Evolutionary conservation across 2,888 invertebrate genomes (phyloP), one percentile per base, ranked within the genome.

Genomic region (Calliopum simillimum): DNA sequence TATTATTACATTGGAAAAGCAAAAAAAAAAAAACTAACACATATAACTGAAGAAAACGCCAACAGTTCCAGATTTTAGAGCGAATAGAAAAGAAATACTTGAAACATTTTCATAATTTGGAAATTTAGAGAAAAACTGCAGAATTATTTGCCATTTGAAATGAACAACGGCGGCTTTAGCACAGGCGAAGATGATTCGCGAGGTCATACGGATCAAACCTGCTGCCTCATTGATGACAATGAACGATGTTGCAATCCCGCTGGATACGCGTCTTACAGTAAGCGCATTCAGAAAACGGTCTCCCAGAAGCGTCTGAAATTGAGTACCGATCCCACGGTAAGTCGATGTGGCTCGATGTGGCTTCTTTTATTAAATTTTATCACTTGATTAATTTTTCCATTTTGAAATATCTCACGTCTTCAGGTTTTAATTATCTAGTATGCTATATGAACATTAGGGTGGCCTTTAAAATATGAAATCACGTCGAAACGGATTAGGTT

Each of bases 251-350:
- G 91, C 76, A 91, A 96, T 82, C 90, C 93, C 69, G 97, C 86
- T 63, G 85, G 85, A 19, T 82, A 86, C 89, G 98, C 98, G 77
- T 95, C 96, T 58, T 98, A 98, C 88, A 97, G 96, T 87, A 98
- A 98, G 86, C 91, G 97, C 78, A 96, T 98, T 80, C 97, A 98
- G 87, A 98, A 97, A 86, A 97, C 95, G 70, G 97, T 97, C 46
- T 93, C 94, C 66, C 96, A 97, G 83, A 90, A 96, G 81, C 91
- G 95, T 80, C 90, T 98, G 53, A 96, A 96, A 84, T 91, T 98
- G 53, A 93, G 92, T 84, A 92, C 95, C 78, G 97, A 98, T 87
- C 91, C 89, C 77, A 89, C 89, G 82, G 94, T 93, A 73, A 76
- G 75, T 73, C 21, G 3, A 62, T 21, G 13, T 33, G n/a, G n/a